Evolutionary conservation across 2,113 vertebrate genomes (phyloP), one percentile per base, ranked within the genome.

Genomic region (Neolamprologus brichardi): DNA sequence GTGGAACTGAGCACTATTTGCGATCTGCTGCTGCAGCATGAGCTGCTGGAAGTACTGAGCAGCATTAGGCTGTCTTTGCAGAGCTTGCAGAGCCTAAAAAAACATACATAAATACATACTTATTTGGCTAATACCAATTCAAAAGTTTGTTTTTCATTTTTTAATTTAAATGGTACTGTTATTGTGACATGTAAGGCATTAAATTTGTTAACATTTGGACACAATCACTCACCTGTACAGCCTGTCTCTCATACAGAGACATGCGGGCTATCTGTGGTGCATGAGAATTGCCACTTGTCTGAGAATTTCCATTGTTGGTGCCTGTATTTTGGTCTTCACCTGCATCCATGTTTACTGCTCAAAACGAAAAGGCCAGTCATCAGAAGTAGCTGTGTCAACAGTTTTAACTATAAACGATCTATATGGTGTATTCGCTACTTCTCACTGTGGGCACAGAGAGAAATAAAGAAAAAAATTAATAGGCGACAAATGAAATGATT

Each of bases 21-120:
- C 72, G 14, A 99, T 98, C 93, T 99, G 98, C 95, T 99, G 98
- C 90, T 99, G 98, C 75, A 99, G 96, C 98, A 99, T 99, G 85
- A 99, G 97, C 93, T 99, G 98, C 93, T 99, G 98, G 85, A 99
- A 99, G 91, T 99, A 99, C 91, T 99, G 98, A 70, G 98, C 98
- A 25, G 98, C 98, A 88, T 99, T 98, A 32, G 98, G 98, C 93
- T 99, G 98, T 81, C 98, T 97, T 93, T 99, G 98, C 54, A 99
- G 94, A 1, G 98, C 98, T 89, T 99, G 98, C 28, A 99, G 95
- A 80, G 98, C 98, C 98, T 99, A 37, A 82, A 37, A 82, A 87
- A 20, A 51, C 6, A 46, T 15, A 80, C 13, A 51, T 14, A 81
- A 0, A 32, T 12, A 81, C 0, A 20, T 3, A 20, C 8, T 13